A percentile compares a stretch with the other conserved stretches of the same genome.
phyloP scores from a whole-genome alignment of 2,888 invertebrate species.

The Hemaris fuciformis region DNA sequence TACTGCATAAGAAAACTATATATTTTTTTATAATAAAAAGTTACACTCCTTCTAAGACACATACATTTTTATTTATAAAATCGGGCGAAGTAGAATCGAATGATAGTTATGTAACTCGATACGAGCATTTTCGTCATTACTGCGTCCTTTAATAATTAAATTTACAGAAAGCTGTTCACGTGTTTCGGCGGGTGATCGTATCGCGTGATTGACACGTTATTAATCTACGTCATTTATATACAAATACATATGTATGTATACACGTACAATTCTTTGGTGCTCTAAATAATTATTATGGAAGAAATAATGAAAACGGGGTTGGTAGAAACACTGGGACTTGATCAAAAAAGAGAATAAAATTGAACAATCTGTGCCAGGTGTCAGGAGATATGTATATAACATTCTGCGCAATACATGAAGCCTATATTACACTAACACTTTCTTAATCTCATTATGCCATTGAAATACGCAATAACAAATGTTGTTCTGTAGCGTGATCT shows the following conservation, averaged over 20 bases:
- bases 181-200: background rate
- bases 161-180: background rate
- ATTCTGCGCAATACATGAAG: background rate
- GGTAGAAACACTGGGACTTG: no score
- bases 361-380: background rate
- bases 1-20: no score
- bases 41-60: no score
- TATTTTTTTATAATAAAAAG: no score
- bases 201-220: slow-evolving; percentile 1
- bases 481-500: background rate
- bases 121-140: background rate
- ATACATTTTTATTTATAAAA: no score
- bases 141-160: background rate
- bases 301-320: no score
- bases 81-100: no score
- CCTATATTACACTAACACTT: background rate
- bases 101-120: background rate
- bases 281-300: no score
- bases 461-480: background rate
- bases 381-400: no score
- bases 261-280: no score
- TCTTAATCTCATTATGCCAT: background rate
- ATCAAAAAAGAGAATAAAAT: no score
- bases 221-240: background rate
- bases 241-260: background rate